phyloP scores from a whole-genome alignment of 92 coral and sea anemone species.

The Palythoa caribaeorum region DNA sequence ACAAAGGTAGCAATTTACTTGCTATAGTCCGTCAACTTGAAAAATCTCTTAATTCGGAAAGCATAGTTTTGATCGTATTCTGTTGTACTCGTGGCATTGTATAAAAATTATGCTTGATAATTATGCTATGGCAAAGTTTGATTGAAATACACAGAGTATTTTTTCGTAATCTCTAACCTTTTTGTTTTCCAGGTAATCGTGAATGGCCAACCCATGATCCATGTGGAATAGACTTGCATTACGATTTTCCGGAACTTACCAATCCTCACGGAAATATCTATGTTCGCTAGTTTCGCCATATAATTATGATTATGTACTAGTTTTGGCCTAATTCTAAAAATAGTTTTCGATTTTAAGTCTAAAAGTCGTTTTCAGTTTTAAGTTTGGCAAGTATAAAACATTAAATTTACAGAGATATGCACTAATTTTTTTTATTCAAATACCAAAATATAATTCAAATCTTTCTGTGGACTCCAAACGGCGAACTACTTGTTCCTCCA shows the following conservation, averaged over 20 bases:
- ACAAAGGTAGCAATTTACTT: not conserved
- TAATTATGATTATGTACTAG: too few relatives aligned
- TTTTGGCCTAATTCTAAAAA: too few relatives aligned
- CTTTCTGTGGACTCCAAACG: too few relatives aligned
- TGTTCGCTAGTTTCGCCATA: not conserved
- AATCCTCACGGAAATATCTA: constrained; percentile 25
- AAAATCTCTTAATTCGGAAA: not conserved
- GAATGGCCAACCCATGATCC: constrained; percentile 40
- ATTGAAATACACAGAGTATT: not conserved
- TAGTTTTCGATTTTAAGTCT: too few relatives aligned
- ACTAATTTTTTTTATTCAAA: too few relatives aligned
- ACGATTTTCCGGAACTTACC: not conserved
- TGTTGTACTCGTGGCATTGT: not conserved
- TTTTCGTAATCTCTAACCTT: too few relatives aligned
- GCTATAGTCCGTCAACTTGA: not conserved
- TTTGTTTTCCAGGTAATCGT: constrained; percentile 25
- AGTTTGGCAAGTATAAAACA: too few relatives aligned
- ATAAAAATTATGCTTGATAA: not conserved
- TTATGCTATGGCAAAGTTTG: not conserved
- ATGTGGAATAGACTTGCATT: constrained; percentile 34
- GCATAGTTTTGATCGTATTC: too few relatives aligned
- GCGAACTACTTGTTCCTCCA: too few relatives aligned
- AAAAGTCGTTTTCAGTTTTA: too few relatives aligned
- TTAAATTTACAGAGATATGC: too few relatives aligned
- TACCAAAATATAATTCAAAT: too few relatives aligned